Conservation (phyloP, 2,797 vertebrate genomes). For the Rhinophrynus dorsalis region DNA sequence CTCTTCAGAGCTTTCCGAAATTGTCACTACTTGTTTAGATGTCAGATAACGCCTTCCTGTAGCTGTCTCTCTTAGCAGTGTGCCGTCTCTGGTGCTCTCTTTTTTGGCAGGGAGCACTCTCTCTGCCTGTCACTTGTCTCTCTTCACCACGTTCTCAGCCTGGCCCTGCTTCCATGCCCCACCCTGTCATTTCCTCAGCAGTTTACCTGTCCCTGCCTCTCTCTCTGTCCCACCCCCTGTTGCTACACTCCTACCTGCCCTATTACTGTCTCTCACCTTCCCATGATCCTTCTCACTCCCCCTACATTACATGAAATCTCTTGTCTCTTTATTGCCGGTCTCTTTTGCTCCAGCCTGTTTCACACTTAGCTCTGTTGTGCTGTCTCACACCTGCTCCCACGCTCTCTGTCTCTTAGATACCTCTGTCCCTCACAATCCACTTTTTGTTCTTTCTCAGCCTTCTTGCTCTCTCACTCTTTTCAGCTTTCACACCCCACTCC, state of each 20-base stretch:
- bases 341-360: background rate
- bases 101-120: background rate
- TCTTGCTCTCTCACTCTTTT: background rate
- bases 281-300: no score
- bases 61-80: background rate
- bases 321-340: no score
- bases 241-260: background rate
- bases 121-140: constrained; percentile 3
- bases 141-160: constrained; percentile 8
- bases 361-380: constrained; percentile 1
- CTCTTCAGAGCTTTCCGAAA: no score
- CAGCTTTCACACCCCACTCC: constrained; percentile 28
- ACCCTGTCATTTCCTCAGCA: constrained; percentile 40
- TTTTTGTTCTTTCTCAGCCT: background rate
- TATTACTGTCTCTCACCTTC: background rate
- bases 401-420: background rate
- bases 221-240: constrained; percentile 1
- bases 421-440: background rate
- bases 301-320: no score
- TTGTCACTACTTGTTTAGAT: no score
- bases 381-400: background rate
- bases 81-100: background rate
- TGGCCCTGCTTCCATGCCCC: constrained; percentile 24
- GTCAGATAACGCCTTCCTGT: background rate
- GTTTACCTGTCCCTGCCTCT: constrained; percentile 39